Percentiles rank a stretch among this genome's conserved stretches.
These are phyloP conservation scores for Brotogeris chrysoptera DNA, from an alignment of 2,797 vertebrate genomes.

Conservation along the genomic window DNA sequence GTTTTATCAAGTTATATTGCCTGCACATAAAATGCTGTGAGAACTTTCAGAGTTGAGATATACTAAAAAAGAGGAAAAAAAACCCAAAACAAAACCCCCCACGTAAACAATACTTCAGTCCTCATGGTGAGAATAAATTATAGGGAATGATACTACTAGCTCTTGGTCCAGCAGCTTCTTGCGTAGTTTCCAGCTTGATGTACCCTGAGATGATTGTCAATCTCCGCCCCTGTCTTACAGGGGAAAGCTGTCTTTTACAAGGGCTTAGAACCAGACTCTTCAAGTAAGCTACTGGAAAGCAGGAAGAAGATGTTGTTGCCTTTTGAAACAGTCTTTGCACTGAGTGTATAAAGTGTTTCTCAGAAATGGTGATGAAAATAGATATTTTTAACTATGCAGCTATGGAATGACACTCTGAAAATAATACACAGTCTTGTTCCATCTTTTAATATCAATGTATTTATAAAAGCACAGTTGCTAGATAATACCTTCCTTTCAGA, in stretches of 20 bases:
- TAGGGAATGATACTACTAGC: neutral
- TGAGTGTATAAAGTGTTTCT: neutral
- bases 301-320: neutral
- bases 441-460: neutral
- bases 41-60: neutral
- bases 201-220: neutral
- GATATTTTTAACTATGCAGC: neutral
- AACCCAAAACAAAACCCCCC: neutral
- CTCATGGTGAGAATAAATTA: neutral
- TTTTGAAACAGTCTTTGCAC: neutral
- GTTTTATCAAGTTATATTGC: neutral
- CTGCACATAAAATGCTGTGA: neutral
- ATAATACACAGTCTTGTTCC: neutral
- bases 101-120: neutral
- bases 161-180: neutral
- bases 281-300: neutral
- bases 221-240: neutral
- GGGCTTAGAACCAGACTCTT: neutral
- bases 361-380: slow-evolving; percentile 25
- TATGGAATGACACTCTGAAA: neutral
- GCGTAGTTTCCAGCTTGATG: neutral
- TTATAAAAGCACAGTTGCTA: neutral
- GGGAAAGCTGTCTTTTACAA: neutral
- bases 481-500: neutral
- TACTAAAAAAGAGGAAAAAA: neutral